A percentile compares a stretch with the other conserved stretches of the same genome.
Evolutionary conservation across 2,797 vertebrate genomes (phyloP).

Genomic region (Oreochromis mossambicus): DNA sequence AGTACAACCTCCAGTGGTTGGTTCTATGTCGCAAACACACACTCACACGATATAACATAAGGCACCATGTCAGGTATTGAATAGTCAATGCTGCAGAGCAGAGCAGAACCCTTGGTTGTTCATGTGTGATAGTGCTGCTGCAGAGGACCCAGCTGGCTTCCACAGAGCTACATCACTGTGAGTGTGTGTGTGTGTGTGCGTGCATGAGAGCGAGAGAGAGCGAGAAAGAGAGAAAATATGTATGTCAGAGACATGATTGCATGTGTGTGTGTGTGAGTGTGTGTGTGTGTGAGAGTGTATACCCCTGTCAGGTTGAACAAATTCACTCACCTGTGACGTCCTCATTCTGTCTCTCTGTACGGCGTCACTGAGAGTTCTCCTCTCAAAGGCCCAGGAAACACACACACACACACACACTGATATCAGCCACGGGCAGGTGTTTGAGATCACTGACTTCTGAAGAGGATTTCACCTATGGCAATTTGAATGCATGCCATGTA

Average conservation of each 20-base stretch:
- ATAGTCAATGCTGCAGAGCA: constrained; percentile 51
- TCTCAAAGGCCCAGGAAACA: constrained; percentile 43
- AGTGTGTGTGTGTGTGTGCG: background rate
- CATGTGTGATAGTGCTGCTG: constrained; percentile 59
- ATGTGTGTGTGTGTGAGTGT: background rate
- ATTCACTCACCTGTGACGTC: constrained; percentile 75
- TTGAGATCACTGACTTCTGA: constrained; percentile 70
- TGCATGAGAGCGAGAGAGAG: background rate
- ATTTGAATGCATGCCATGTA: constrained; percentile 55
- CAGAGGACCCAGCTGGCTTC: constrained; percentile 58
- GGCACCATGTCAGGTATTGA: constrained; percentile 54
- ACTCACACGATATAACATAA: constrained; percentile 16
- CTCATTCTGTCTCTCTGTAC: constrained; percentile 76
- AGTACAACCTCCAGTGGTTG: background rate
- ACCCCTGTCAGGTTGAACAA: constrained; percentile 64
- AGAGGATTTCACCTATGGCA: constrained; percentile 63
- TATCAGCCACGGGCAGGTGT: constrained; percentile 73
- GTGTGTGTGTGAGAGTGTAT: background rate
- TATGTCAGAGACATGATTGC: background rate
- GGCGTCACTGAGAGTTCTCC: constrained; percentile 56
- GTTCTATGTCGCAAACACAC: background rate
- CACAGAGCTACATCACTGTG: constrained; percentile 13
- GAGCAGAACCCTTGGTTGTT: constrained; percentile 57
- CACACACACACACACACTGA: constrained; percentile 12
- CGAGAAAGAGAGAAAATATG: background rate